These are phyloP conservation scores for Oegoconia quadripuncta DNA, from an alignment of 2,888 invertebrate species.

Conservation along the genomic window DNA sequence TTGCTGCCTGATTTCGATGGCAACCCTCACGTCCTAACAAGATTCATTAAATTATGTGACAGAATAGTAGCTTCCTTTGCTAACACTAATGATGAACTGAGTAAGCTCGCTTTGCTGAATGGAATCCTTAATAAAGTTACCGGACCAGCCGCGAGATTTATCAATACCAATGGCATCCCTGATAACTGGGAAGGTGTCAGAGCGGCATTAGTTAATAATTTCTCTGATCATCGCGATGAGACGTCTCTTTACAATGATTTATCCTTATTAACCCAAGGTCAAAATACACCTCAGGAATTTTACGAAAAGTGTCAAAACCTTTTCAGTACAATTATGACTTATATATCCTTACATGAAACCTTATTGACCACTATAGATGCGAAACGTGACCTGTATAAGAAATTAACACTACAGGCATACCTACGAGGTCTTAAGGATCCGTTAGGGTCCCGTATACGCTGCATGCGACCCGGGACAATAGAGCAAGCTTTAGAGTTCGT, in stretches of 20 bases:
- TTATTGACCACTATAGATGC: slow-evolving; percentile 9
- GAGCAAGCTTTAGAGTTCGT: slow-evolving; percentile 18
- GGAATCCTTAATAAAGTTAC: slow-evolving; percentile 4
- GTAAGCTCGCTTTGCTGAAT: background rate
- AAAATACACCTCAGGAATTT: slow-evolving; percentile 14
- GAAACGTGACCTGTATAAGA: slow-evolving; percentile 11
- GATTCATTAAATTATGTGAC: slow-evolving; percentile 3
- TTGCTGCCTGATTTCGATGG: slow-evolving; percentile 7
- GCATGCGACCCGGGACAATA: slow-evolving; percentile 9
- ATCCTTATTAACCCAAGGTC: slow-evolving; percentile 1
- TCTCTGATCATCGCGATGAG: slow-evolving; percentile 12
- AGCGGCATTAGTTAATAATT: slow-evolving; percentile 14
- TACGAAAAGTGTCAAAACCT: slow-evolving; percentile 7
- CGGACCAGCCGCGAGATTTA: slow-evolving; percentile 1
- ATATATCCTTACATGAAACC: slow-evolving; percentile 9
- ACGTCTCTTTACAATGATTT: slow-evolving; percentile 7
- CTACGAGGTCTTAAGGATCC: slow-evolving; percentile 11
- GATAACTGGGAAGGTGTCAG: slow-evolving; percentile 4
- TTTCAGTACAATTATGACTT: slow-evolving; percentile 10
- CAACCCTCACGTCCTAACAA: background rate
- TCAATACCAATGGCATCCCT: slow-evolving; percentile 6
- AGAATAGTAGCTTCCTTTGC: background rate
- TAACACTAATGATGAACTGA: background rate
- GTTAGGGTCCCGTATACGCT: slow-evolving; percentile 8
- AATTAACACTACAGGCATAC: slow-evolving; percentile 8